Conservation (phyloP, 2,113 vertebrate species). For the Pelmatolapia mariae region DNA sequence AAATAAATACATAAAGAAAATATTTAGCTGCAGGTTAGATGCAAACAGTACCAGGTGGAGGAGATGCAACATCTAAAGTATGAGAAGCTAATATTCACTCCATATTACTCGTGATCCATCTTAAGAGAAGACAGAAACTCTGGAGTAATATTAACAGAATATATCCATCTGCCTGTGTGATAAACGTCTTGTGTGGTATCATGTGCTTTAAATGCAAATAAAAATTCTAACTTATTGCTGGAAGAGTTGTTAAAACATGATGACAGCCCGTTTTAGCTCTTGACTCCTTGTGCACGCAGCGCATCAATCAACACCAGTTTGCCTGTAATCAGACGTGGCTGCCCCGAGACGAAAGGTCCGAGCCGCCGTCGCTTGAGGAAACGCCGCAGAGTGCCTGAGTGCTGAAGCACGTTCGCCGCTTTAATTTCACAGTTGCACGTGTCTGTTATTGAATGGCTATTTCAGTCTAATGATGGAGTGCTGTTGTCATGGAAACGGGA, state of each 20-base stretch:
- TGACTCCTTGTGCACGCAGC: not conserved
- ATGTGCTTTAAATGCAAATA: not conserved
- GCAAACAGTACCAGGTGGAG: not conserved
- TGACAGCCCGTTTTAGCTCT: not conserved
- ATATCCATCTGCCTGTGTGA: not conserved
- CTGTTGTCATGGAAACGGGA: slow-evolving; percentile 20
- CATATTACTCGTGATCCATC: not conserved
- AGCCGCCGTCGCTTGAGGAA: not conserved
- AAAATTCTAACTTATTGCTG: not conserved
- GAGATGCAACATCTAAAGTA: not conserved
- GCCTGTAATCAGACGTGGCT: slow-evolving; percentile 13
- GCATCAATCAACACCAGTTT: slow-evolving; percentile 27
- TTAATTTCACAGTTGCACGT: not conserved
- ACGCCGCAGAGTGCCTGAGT: not conserved
- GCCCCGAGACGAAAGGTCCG: not conserved
- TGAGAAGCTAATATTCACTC: not conserved
- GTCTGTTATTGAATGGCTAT: slow-evolving; percentile 6
- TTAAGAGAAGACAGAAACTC: not conserved
- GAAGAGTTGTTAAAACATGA: not conserved
- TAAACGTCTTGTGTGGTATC: not conserved
- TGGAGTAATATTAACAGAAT: not conserved
- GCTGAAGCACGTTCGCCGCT: not conserved
- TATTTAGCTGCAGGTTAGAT: not conserved
- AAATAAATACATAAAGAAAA: not conserved
- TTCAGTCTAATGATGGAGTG: not conserved